A percentile compares a stretch with the other conserved stretches of the same genome.
These are phyloP conservation scores for Palythoa caribaeorum DNA, from an alignment of 92 coral and sea anemone species.

Conservation along the genomic window DNA sequence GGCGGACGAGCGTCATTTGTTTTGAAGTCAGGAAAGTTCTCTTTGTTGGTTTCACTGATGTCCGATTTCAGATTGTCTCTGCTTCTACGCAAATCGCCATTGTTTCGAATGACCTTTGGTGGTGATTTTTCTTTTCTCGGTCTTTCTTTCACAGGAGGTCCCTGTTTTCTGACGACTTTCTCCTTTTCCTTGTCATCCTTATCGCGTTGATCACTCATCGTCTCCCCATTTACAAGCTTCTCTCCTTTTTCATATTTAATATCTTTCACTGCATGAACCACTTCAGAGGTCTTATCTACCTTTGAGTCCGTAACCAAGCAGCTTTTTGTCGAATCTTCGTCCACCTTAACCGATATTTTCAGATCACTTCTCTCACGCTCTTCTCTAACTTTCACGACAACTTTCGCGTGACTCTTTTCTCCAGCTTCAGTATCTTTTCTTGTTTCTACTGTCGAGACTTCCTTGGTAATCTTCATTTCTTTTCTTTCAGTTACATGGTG, in stretches of 20 bases:
- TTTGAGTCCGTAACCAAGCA: neutral
- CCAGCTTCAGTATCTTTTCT: conserved; percentile 5
- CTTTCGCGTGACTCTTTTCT: conserved; percentile 6
- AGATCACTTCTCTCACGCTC: conserved; percentile 12
- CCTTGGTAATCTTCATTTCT: neutral
- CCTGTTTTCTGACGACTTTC: conserved; percentile 34
- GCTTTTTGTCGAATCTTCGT: conserved; percentile 21
- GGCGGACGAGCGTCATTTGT: conserved; percentile 31
- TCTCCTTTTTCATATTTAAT: neutral
- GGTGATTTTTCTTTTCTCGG: conserved; percentile 27
- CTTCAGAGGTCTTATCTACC: neutral
- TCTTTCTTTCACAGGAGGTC: conserved; percentile 38
- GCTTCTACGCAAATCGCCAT: conserved; percentile 34
- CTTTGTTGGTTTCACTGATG: conserved; percentile 44
- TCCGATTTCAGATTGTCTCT: conserved; percentile 15
- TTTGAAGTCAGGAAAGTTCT: conserved; percentile 24
- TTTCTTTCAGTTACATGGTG: neutral
- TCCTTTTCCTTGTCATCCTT: neutral
- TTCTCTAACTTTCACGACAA: conserved; percentile 30
- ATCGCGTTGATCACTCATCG: neutral
- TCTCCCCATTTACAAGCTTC: conserved; percentile 51
- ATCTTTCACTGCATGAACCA: neutral
- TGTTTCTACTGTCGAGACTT: neutral
- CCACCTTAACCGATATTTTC: conserved; percentile 36
- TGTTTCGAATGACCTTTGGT: conserved; percentile 37